These are phyloP conservation scores for Lonchura striata DNA, from an alignment of 2,113 vertebrate genomes.

Conservation along the genomic window DNA sequence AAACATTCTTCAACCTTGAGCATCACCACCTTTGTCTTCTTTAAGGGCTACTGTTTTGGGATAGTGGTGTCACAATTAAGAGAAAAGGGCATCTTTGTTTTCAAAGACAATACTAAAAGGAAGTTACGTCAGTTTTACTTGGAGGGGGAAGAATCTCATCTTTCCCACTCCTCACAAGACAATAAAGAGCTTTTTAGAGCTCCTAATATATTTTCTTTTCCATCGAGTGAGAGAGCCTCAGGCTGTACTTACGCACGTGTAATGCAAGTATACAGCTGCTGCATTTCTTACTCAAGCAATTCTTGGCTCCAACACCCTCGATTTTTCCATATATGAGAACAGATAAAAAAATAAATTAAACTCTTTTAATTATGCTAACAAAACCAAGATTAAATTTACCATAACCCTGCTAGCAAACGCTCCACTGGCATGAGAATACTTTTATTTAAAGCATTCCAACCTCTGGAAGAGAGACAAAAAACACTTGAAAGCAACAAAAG, in stretches of 20 bases:
- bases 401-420: constrained; percentile 28
- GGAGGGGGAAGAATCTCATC: neutral
- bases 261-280: constrained; percentile 57
- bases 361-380: constrained; percentile 49
- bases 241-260: neutral
- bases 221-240: constrained; percentile 33
- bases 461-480: constrained; percentile 56
- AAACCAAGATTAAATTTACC: constrained; percentile 56
- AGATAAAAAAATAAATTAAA: constrained; percentile 66
- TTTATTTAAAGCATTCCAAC: constrained; percentile 64
- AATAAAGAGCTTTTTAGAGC: constrained; percentile 62
- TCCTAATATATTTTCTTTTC: constrained; percentile 61
- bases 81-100: constrained; percentile 35
- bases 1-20: constrained; percentile 20
- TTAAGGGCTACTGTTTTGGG: constrained; percentile 34
- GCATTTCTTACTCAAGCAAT: constrained; percentile 18
- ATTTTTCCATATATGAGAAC: constrained; percentile 37
- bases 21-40: neutral
- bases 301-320: constrained; percentile 48
- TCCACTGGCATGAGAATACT: constrained; percentile 66
- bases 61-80: neutral
- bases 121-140: neutral
- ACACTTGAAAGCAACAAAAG: constrained; percentile 18
- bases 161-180: constrained; percentile 32
- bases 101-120: constrained; percentile 40